phyloP scores from a whole-genome alignment of 1,140 invertebrate species.

The Drosophila bocki region DNA sequence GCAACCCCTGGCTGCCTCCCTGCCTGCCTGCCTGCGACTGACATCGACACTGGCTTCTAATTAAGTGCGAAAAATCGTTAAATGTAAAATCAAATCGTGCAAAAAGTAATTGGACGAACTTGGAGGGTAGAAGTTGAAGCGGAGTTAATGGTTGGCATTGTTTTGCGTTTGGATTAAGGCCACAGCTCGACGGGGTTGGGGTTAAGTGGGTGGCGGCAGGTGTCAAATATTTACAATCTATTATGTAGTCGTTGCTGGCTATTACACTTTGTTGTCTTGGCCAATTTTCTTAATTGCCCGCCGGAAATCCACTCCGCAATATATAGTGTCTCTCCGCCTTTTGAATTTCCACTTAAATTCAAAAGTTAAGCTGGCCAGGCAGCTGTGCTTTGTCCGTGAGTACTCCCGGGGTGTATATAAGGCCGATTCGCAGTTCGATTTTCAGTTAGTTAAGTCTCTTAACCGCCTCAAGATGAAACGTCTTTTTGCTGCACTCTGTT shows the following conservation, averaged over 20 bases:
- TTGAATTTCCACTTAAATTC: conserved; percentile 31
- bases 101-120: conserved; percentile 78
- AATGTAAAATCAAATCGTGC: conserved; percentile 85
- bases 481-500: conserved; percentile 15
- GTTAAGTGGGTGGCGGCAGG: conserved; percentile 43
- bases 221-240: conserved; percentile 80
- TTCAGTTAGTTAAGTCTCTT: conserved; percentile 23
- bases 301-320: conserved; percentile 32
- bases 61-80: conserved; percentile 85
- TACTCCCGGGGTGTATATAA: conserved; percentile 34
- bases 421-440: conserved; percentile 9
- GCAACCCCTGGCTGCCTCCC: conserved; percentile 28
- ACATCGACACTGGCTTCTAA: conserved; percentile 84
- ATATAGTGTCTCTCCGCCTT: not conserved
- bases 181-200: conserved; percentile 48
- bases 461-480: conserved; percentile 31
- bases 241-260: conserved; percentile 59
- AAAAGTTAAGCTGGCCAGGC: conserved; percentile 18
- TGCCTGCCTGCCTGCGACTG: conserved; percentile 55
- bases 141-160: conserved; percentile 62
- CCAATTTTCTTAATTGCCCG: conserved; percentile 76
- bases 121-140: conserved; percentile 57
- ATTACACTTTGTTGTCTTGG: conserved; percentile 27
- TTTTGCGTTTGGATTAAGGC: conserved; percentile 74
- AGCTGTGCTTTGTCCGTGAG: conserved; percentile 27